Base-by-base conservation (phyloP, 1,140 invertebrate species). In the Drosophila sturtevanti region DNA sequence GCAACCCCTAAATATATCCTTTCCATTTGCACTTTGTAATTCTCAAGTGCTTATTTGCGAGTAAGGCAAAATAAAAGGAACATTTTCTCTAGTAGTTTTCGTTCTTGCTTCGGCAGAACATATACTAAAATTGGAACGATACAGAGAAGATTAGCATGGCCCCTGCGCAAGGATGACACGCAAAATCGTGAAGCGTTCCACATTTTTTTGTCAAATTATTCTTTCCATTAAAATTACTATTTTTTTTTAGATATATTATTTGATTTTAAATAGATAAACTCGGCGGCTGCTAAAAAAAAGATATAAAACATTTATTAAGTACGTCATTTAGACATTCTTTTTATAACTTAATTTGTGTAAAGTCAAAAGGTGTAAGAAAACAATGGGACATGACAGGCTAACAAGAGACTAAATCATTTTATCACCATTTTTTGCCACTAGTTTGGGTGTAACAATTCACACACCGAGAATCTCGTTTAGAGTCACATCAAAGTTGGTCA, bases 141-240 rank as follows among this genome's bases (percentile, higher is more conserved):
- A 96, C 95, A 96, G 95, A 96, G 95, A 96, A 96, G 95, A 96
- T 96, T 96, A 96, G 95, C 96, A 96, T 96, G 96, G 95, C 96
- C 96, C 95, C 95, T 96, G 95, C 95, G 96, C 95, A 96, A 96
- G 95, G 95, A 96, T 96, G 95, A 96, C 95, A 96, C 95, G 95
- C 95, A 96, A 96, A 96, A 96, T 96, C 95, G 94, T 96, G 95
- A 95, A 95, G 95, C 95, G 95, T 96, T 95, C 94, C 95, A 95
- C 94, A 95, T 95, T 95, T 95, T 94, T 94, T 94, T 85, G 64
- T 7, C 14, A 31, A 11, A 18, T 11, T 14, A 14, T 24, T 5
- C 6, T 1, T 35, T 11, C 9, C 7, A 24, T 16, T 52, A 1
- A 10, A 14, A 16, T 55, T 31, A 21, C 1, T 54, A 22, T 18